Evolutionary conservation across 2,113 vertebrate species (phyloP).

Genomic region (Chinchilla lanigera): DNA sequence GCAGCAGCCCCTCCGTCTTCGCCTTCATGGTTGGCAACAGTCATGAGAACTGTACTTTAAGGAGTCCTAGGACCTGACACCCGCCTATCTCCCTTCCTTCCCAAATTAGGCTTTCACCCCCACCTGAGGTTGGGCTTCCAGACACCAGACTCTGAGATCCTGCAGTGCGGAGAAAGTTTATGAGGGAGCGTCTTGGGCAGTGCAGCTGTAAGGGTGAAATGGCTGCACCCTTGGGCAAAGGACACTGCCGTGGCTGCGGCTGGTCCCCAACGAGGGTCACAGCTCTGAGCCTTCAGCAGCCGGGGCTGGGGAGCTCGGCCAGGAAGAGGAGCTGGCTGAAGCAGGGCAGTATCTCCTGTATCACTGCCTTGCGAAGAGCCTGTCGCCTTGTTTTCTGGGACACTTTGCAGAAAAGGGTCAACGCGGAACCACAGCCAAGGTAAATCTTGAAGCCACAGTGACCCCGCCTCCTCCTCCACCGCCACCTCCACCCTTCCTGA

Average conservation of each 20-base stretch:
- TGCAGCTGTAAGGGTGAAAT: neutral
- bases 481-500: neutral
- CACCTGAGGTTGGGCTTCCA: neutral
- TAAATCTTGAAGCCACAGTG: neutral
- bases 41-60: neutral
- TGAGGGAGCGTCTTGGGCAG: neutral
- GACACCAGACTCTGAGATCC: neutral
- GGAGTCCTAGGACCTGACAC: neutral
- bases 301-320: neutral
- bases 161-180: neutral
- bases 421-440: neutral
- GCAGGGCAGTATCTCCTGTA: neutral
- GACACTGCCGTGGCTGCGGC: no score
- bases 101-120: neutral
- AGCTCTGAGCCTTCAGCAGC: neutral
- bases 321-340: neutral
- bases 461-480: neutral
- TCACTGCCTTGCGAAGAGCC: neutral
- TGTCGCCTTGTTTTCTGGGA: neutral
- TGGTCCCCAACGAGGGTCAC: neutral
- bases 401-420: neutral
- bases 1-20: neutral
- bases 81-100: neutral
- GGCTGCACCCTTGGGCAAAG: neutral
- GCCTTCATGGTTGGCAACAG: neutral